Percentiles rank a stretch among this genome's conserved stretches.
Evolutionary conservation across 2,888 invertebrate species (phyloP).

Genomic region (Flexamia atlantica): DNA sequence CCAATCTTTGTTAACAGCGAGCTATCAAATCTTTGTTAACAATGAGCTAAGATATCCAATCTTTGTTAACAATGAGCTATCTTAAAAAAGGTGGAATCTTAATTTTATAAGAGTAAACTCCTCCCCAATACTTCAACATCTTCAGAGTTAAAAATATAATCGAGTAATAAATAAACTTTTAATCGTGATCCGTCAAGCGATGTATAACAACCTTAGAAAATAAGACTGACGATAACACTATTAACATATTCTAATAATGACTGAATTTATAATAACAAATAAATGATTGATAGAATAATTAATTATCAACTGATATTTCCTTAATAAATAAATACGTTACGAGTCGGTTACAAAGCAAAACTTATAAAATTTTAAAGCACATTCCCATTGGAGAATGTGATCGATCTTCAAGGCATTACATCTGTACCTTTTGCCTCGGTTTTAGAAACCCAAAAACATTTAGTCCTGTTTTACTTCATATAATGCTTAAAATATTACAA

Average conservation of each 20-base stretch:
- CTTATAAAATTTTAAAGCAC: too few species aligned
- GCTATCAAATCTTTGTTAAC: constrained; percentile 39
- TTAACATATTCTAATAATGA: neutral
- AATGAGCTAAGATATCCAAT: constrained; percentile 7
- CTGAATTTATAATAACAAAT: constrained; percentile 8
- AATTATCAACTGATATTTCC: constrained; percentile 5
- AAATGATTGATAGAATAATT: constrained; percentile 7
- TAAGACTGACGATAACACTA: neutral
- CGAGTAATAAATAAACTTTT: neutral
- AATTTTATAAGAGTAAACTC: neutral
- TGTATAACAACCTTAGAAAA: neutral
- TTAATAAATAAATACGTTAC: constrained; percentile 15
- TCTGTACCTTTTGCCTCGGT: too few species aligned
- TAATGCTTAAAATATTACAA: too few species aligned
- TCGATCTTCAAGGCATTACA: too few species aligned
- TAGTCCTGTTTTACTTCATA: too few species aligned
- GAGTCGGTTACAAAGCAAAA: constrained; percentile 23
- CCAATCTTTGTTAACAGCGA: constrained; percentile 12
- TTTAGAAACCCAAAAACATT: too few species aligned
- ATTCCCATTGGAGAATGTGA: too few species aligned
- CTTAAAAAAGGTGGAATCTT: constrained; percentile 13
- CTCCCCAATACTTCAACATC: neutral
- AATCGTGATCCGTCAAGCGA: neutral
- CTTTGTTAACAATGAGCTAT: constrained; percentile 37
- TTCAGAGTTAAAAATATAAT: neutral